These are phyloP conservation scores for Craniophora ligustri DNA, from an alignment of 2,888 invertebrate species.

Conservation along the genomic window DNA sequence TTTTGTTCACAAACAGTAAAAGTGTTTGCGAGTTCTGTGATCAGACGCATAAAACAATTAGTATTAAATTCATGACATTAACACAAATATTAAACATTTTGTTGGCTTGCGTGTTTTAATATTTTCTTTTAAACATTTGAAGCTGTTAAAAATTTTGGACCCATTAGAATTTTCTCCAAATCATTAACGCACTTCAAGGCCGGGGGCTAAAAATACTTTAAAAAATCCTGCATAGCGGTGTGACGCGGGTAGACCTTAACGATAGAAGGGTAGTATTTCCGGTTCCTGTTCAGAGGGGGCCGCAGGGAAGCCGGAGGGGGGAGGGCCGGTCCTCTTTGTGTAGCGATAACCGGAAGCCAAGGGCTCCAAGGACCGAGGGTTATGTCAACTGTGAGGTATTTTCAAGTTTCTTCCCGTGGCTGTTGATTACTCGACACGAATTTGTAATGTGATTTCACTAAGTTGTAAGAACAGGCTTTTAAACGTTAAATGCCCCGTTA, in stretches of 20 bases:
- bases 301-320: constrained; percentile 61
- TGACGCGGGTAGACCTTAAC: constrained; percentile 84
- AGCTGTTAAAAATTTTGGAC: constrained; percentile 25
- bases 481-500: constrained; percentile 9
- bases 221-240: constrained; percentile 69
- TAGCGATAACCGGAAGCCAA: constrained; percentile 88
- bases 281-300: constrained; percentile 73
- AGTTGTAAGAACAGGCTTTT: constrained; percentile 20
- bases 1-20: no score
- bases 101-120: constrained; percentile 1
- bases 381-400: constrained; percentile 86
- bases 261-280: constrained; percentile 88
- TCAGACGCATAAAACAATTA: no score
- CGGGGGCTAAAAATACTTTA: constrained; percentile 76
- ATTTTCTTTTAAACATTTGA: constrained; percentile 16
- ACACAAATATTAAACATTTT: no score
- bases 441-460: constrained; percentile 48
- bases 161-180: constrained; percentile 62
- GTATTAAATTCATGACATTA: no score
- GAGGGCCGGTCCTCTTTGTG: constrained; percentile 79
- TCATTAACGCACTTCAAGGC: constrained; percentile 65
- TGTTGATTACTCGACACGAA: constrained; percentile 75
- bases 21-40: no score
- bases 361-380: constrained; percentile 86
- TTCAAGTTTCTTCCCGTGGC: constrained; percentile 80